Percentiles rank a stretch among this genome's conserved stretches.
These are phyloP conservation scores for Slavum lentiscoides DNA, from an alignment of 2,888 invertebrate genomes.

Conservation along the genomic window DNA sequence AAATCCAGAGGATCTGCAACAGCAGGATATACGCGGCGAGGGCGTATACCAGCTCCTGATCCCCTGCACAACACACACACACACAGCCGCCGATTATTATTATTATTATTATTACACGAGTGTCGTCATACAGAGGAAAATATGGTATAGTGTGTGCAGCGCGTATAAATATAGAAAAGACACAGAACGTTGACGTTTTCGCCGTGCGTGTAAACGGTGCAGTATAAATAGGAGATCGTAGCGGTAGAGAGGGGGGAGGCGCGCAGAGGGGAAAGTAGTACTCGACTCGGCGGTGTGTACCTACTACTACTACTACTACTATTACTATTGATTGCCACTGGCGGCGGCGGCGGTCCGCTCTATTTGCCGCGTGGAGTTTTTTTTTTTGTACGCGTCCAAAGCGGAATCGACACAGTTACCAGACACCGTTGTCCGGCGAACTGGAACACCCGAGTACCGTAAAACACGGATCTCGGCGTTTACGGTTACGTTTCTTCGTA, in stretches of 20 bases:
- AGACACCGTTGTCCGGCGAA: slow-evolving; percentile 53
- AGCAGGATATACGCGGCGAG: too few species aligned
- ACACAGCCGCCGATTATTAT: too few species aligned
- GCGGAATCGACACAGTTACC: slow-evolving; percentile 51
- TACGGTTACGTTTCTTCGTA: slow-evolving; percentile 36
- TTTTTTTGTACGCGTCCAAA: slow-evolving; percentile 28
- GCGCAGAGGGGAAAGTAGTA: slow-evolving; percentile 51
- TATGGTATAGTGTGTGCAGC: not conserved
- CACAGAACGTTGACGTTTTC: slow-evolving; percentile 16
- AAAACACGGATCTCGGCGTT: slow-evolving; percentile 48
- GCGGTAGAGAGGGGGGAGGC: not conserved
- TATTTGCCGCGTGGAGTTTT: slow-evolving; percentile 41
- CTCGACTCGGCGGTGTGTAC: not conserved
- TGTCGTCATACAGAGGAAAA: not conserved
- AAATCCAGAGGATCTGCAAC: too few species aligned
- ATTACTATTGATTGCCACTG: slow-evolving; percentile 41
- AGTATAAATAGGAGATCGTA: slow-evolving; percentile 11
- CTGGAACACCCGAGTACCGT: slow-evolving; percentile 52
- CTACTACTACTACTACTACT: not conserved
- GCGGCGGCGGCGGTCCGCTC: slow-evolving; percentile 39
- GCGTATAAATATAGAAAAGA: slow-evolving; percentile 20
- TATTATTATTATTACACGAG: too few species aligned
- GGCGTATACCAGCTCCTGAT: too few species aligned
- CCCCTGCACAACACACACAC: too few species aligned
- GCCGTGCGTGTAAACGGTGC: not conserved